Evolutionary conservation across 2,888 invertebrate genomes (phyloP).

Genomic region (Lepetodrilus schrolli): DNA sequence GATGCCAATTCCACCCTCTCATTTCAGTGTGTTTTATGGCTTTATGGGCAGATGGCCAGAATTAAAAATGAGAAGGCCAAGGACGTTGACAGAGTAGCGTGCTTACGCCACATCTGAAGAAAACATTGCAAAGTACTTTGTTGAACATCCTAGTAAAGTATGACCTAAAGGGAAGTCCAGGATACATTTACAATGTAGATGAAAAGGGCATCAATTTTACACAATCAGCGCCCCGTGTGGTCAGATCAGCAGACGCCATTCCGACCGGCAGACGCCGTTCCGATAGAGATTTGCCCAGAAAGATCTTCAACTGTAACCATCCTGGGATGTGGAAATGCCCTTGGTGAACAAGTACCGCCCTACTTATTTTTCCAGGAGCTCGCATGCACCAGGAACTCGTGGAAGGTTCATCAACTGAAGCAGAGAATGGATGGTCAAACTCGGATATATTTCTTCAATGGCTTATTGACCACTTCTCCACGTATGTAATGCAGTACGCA

Average conservation of each 20-base stretch:
- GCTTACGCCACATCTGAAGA: neutral
- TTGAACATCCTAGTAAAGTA: neutral
- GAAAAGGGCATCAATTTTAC: neutral
- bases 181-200: neutral
- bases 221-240: neutral
- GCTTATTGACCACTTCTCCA: neutral
- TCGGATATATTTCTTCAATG: neutral
- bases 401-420: conserved; percentile 33
- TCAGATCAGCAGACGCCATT: too few species aligned
- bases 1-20: too few species aligned
- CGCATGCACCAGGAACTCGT: conserved; percentile 30
- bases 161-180: neutral
- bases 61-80: neutral
- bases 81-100: neutral
- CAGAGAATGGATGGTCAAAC: conserved; percentile 2
- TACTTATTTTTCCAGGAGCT: neutral
- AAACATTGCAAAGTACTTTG: neutral
- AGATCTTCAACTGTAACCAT: neutral
- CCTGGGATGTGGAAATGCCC: neutral
- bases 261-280: neutral
- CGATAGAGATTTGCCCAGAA: neutral
- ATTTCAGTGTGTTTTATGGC: too few species aligned
- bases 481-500: too few species aligned
- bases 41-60: neutral
- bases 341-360: neutral